Evolutionary conservation across 1,140 invertebrate genomes (phyloP), one percentile per base, ranked within the genome.

Genomic region (Lepidotrigona ventralis): DNA sequence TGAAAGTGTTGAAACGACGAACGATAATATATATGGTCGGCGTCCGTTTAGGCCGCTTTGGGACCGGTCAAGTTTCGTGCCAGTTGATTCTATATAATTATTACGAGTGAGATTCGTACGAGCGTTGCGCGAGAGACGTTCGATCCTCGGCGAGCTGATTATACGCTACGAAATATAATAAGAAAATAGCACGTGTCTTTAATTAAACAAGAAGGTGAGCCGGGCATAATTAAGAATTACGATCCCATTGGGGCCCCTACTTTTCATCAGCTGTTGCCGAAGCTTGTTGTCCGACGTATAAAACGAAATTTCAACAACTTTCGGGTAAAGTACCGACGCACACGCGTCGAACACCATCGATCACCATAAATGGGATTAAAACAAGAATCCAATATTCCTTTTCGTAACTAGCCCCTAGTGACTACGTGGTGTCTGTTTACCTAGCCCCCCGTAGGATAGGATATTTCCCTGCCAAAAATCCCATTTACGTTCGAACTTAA

Each of bases 381-480:
- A 79, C 66, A 60, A 79, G 29, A 72, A 60, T 11, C 54, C 54
- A 29, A 79, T 56, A 79, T 79, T 23, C 53, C 53, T 29, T n/a
- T 29, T 19, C 72, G 8, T 15, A 23, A 19, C 26, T 56, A 29
- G 56, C 33, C 21, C 71, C 39, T 8, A 33, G 39, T 8, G 39
- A 46, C 39, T 8, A 46, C 39, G 6, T 46, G 39, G 6, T 46
- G 39, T 6, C 39, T 46, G 39, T 46, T 8, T 46, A 8, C 8
- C 39, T 15, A 64, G 29, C 26, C 9, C 60, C 60, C 39, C 39
- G 39, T 46, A 46, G 39, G 39, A 21, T 1, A 39, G 11, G 19
- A 69, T 69, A 46, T 51, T 46, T 70, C 39, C 68, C 46, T 15
- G 15, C n/a, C n/a, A 53, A 71, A 70, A 51, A 17, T 51, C 39